Evolutionary conservation across 1,140 invertebrate species (phyloP).

Genomic region (Drosophila pectinifera): DNA sequence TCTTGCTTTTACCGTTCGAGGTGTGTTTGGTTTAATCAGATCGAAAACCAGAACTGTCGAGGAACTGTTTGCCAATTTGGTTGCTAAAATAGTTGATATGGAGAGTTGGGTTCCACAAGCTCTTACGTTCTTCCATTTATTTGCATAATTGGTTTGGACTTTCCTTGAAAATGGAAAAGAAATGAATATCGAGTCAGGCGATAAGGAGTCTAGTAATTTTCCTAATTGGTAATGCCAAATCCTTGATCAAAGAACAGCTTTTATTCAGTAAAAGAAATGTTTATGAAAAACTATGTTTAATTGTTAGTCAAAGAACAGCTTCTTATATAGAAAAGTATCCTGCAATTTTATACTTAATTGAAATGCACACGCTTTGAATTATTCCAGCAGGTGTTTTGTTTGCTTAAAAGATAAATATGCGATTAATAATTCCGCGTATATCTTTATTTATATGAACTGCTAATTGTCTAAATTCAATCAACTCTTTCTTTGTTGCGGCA

Average conservation of each 20-base stretch:
- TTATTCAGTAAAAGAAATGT: not conserved
- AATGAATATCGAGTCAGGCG: not conserved
- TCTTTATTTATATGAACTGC: constrained; percentile 26
- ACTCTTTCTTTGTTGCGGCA: constrained; percentile 1
- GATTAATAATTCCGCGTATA: constrained; percentile 1
- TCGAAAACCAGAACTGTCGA: constrained; percentile 30
- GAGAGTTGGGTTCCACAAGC: not conserved
- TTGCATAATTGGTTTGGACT: constrained; percentile 15
- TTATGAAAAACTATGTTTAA: not conserved
- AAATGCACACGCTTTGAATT: not conserved
- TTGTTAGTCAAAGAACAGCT: not conserved
- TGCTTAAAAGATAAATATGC: not conserved
- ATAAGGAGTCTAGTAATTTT: not conserved
- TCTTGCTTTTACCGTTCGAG: constrained; percentile 28
- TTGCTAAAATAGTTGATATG: constrained; percentile 16
- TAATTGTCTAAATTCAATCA: constrained; percentile 29
- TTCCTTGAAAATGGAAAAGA: not conserved
- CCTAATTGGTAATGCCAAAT: not conserved
- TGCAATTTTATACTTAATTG: not conserved
- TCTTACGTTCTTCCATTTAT: not conserved
- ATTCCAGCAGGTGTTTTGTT: constrained; percentile 1
- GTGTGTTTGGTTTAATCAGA: constrained; percentile 45
- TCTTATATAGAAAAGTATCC: not conserved
- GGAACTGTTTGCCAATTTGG: constrained; percentile 24
- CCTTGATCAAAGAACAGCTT: not conserved